phyloP scores from a whole-genome alignment of 1,140 invertebrate species.

The Pseudomyrmex dendroicus region DNA sequence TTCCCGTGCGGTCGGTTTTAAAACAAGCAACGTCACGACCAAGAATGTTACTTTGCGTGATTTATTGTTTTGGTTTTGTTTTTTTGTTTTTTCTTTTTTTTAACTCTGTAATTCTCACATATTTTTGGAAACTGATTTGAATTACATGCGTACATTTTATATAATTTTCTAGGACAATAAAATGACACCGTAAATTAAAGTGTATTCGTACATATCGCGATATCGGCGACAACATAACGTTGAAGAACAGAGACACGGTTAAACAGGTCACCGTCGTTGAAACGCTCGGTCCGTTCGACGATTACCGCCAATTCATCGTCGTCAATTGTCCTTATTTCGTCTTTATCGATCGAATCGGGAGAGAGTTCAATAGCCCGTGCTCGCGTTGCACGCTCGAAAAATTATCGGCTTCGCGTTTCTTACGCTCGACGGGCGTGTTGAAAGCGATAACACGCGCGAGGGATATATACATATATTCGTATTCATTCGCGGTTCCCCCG shows the following conservation, averaged over 20 bases:
- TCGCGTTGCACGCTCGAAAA: background rate
- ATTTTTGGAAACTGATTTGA: no score
- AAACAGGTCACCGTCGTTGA: background rate
- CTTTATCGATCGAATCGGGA: background rate
- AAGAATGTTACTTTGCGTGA: no score
- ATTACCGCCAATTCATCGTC: constrained; percentile 14
- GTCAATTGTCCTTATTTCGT: constrained; percentile 5
- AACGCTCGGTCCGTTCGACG: background rate
- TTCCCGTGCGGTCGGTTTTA: no score
- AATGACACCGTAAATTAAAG: background rate
- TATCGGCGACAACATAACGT: constrained; percentile 16
- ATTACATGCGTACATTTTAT: background rate
- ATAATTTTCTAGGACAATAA: constrained; percentile 29
- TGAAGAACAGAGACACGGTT: background rate
- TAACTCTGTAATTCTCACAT: no score
- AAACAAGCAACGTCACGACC: no score
- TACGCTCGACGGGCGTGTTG: constrained; percentile 3
- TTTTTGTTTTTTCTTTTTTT: no score
- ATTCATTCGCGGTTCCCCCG: background rate
- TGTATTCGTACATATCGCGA: background rate
- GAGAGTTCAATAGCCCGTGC: background rate
- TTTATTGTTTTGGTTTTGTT: no score
- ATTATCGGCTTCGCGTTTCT: constrained; percentile 19
- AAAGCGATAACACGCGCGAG: constrained; percentile 9
- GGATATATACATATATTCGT: background rate